These are phyloP conservation scores for Arctocebus calabarensis DNA, from an alignment of 2,797 vertebrate species.

Conservation along the genomic window DNA sequence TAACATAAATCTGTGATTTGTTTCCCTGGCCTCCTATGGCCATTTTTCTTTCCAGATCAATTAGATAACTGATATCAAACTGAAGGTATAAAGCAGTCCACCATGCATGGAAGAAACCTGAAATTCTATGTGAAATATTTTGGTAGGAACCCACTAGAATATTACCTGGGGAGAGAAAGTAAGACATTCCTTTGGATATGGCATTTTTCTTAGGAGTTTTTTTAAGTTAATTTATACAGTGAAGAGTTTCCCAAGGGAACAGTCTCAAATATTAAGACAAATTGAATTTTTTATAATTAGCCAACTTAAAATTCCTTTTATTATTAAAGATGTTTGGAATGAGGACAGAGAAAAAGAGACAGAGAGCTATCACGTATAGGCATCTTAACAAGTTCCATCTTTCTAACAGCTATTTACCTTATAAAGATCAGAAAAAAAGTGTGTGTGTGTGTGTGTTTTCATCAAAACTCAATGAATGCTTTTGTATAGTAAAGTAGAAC, in stretches of 20 bases:
- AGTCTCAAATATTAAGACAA: background rate
- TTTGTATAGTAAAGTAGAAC: background rate
- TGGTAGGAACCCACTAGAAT: background rate
- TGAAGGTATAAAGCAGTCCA: background rate
- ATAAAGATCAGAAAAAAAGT: background rate
- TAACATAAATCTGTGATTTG: slow-evolving; percentile 20
- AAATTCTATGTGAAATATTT: background rate
- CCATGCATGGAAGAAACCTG: background rate
- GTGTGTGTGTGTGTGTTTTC: background rate
- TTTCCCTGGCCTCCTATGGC: background rate
- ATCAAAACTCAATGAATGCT: background rate
- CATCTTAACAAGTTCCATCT: background rate
- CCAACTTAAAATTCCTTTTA: background rate
- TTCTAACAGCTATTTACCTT: background rate
- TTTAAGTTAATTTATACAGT: background rate
- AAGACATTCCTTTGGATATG: background rate
- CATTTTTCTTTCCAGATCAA: slow-evolving; percentile 8
- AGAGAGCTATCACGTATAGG: background rate
- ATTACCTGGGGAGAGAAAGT: background rate
- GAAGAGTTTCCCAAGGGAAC: background rate
- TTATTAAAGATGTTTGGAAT: background rate
- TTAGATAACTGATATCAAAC: background rate
- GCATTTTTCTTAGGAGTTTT: background rate
- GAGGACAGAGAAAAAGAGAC: background rate
- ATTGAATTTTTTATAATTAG: background rate